phyloP scores from a whole-genome alignment of 2,113 vertebrate genomes.

The Alethe castanea region DNA sequence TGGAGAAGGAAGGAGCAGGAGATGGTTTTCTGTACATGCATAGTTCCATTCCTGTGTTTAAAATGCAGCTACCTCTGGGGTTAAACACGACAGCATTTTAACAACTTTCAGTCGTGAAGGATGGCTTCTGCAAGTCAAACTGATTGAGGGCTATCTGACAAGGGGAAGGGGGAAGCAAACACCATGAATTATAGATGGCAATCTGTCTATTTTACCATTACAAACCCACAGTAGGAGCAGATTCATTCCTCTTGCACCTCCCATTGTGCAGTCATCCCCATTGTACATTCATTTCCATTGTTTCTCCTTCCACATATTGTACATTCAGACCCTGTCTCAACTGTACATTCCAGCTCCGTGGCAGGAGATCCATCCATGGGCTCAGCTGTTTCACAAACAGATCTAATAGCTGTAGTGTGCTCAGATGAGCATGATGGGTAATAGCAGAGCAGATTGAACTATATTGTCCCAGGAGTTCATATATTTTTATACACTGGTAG shows the following conservation, averaged over 20 bases:
- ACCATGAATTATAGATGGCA: slow-evolving; percentile 50
- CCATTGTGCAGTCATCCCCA: neutral
- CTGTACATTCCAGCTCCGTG: slow-evolving; percentile 1
- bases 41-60: neutral
- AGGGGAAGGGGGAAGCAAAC: slow-evolving; percentile 32
- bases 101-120: neutral
- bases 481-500: slow-evolving; percentile 70
- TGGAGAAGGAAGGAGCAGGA: neutral
- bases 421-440: slow-evolving; percentile 67
- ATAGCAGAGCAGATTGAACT: slow-evolving; percentile 68
- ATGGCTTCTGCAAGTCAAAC: slow-evolving; percentile 29
- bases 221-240: neutral
- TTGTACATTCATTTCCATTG: slow-evolving; percentile 31
- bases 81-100: neutral
- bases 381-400: slow-evolving; percentile 68
- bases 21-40: neutral
- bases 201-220: slow-evolving; percentile 39
- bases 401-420: slow-evolving; percentile 66
- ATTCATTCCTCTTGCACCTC: slow-evolving; percentile 30
- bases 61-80: neutral
- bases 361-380: slow-evolving; percentile 52
- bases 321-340: slow-evolving; percentile 46
- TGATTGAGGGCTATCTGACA: slow-evolving; percentile 55
- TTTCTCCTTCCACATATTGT: slow-evolving; percentile 15
- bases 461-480: slow-evolving; percentile 71